Conservation (phyloP, 2,888 invertebrate genomes). For the Ptilodon capucinus region DNA sequence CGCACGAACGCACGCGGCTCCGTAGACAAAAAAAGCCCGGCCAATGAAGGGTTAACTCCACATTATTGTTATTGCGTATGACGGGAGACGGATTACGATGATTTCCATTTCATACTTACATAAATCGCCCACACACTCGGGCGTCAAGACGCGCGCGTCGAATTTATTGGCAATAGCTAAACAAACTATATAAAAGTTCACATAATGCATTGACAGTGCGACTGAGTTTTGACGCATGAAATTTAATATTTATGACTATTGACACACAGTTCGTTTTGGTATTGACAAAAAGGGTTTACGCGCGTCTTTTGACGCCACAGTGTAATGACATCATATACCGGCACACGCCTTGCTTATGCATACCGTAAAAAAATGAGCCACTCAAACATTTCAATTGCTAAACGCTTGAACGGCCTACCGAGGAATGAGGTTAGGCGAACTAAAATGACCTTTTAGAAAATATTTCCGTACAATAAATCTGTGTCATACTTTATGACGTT, state of each 20-base stretch:
- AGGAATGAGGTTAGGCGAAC: conserved; percentile 17
- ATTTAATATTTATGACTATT: too few relatives aligned
- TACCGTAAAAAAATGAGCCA: conserved; percentile 7
- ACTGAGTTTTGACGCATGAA: too few relatives aligned
- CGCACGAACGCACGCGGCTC: conserved; percentile 68
- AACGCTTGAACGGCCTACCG: conserved; percentile 13
- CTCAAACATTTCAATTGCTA: conserved; percentile 18
- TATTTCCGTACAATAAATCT: conserved; percentile 40
- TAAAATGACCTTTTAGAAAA: conserved; percentile 35
- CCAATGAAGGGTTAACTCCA: conserved; percentile 78
- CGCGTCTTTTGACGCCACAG: too few relatives aligned
- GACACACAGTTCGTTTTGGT: too few relatives aligned
- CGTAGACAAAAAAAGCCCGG: conserved; percentile 54
- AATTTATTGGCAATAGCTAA: too few relatives aligned
- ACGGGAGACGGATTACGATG: conserved; percentile 58
- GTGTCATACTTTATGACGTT: conserved; percentile 33
- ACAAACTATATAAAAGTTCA: too few relatives aligned
- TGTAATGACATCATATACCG: too few relatives aligned
- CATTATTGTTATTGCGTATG: conserved; percentile 63
- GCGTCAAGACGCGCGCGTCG: too few relatives aligned
- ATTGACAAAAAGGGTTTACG: too few relatives aligned
- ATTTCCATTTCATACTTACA: conserved; percentile 23
- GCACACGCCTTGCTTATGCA: too few relatives aligned
- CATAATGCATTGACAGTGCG: too few relatives aligned
- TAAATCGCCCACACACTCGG: neutral